Percentiles rank a stretch among this genome's conserved stretches.
Conservation (phyloP, 2,888 invertebrate genomes). For the Cepaea hortensis region DNA sequence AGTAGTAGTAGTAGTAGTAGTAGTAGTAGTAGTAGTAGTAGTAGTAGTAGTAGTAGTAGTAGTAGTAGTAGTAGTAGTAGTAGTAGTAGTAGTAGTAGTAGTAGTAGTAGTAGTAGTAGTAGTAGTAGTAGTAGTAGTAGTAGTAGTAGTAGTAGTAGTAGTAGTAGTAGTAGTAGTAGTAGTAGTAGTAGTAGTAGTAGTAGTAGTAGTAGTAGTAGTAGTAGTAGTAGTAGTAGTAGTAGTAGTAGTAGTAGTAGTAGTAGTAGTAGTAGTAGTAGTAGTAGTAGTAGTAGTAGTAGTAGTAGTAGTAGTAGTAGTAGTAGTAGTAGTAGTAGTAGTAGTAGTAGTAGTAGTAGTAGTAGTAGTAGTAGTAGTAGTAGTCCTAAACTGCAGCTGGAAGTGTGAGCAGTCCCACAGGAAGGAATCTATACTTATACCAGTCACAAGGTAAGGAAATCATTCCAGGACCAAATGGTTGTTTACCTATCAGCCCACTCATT, state of each 20-base stretch:
- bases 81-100: background rate
- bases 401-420: no score
- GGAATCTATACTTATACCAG: no score
- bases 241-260: background rate
- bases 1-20: background rate
- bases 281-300: background rate
- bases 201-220: background rate
- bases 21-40: background rate
- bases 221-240: background rate
- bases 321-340: background rate
- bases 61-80: background rate
- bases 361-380: background rate
- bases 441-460: no score
- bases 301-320: background rate
- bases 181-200: background rate
- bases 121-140: background rate
- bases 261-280: background rate
- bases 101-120: background rate
- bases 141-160: background rate
- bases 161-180: background rate
- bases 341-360: background rate
- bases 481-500: no score
- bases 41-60: background rate
- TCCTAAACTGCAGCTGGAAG: no score
- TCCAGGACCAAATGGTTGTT: no score